These are phyloP conservation scores for Gallinago nigripennis DNA, from an alignment of 2,797 vertebrate genomes.

Conservation along the genomic window DNA sequence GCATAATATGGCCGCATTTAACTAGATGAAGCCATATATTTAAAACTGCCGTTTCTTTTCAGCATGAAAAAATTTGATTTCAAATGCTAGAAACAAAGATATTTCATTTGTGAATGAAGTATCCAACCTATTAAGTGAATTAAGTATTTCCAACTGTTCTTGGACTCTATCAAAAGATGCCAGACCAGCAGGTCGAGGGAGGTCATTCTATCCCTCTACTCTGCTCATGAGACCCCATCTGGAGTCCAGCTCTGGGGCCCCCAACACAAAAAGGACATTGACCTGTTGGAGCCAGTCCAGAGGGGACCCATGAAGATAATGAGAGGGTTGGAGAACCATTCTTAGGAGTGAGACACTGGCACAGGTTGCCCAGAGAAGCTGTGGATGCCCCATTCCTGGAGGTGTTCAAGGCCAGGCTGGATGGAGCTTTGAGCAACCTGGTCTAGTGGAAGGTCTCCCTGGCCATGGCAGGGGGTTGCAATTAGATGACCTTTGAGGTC, in stretches of 20 bases:
- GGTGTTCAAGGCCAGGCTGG: background rate
- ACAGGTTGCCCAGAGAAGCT: background rate
- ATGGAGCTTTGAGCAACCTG: background rate
- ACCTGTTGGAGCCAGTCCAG: background rate
- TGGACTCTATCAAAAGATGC: background rate
- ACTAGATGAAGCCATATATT: background rate
- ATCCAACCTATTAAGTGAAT: background rate
- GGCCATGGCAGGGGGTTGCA: background rate
- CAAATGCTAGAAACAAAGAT: background rate
- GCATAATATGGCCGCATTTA: background rate
- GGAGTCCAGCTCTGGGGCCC: background rate
- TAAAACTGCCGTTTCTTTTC: background rate
- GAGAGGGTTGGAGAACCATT: background rate
- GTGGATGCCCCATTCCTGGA: background rate
- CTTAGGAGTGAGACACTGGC: background rate
- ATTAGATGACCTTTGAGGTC: background rate
- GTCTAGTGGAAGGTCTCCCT: background rate
- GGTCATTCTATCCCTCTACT: background rate
- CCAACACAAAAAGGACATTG: background rate
- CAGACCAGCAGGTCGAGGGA: background rate
- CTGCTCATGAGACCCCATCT: background rate
- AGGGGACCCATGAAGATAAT: background rate
- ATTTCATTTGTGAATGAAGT: background rate
- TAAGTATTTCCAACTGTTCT: background rate
- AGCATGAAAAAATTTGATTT: background rate